These are phyloP conservation scores for Marisa cornuarietis DNA, from an alignment of 1,140 invertebrate species.

Conservation along the genomic window DNA sequence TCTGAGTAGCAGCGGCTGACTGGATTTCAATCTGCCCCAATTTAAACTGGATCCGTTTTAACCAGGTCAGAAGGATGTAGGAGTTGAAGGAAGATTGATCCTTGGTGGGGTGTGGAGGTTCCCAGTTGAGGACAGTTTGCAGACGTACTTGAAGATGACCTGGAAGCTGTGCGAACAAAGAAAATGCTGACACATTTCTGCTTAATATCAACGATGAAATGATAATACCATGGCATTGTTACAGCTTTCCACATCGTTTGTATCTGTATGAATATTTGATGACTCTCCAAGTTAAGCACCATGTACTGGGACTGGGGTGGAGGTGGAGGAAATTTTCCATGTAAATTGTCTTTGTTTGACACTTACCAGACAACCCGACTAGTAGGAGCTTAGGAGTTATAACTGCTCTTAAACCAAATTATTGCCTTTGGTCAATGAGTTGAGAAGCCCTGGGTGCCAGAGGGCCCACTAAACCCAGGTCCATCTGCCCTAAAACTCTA, in stretches of 20 bases:
- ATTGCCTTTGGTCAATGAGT: too few species aligned
- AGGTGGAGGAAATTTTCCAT: too few species aligned
- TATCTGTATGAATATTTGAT: too few species aligned
- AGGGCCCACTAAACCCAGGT: too few species aligned
- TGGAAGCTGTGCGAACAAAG: conserved; percentile 75
- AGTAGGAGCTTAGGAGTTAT: too few species aligned
- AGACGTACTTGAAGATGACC: conserved; percentile 89
- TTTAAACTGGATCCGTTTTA: conserved; percentile 95
- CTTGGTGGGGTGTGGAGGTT: conserved; percentile 64
- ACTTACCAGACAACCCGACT: too few species aligned
- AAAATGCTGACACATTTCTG: not conserved
- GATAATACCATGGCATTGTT: not conserved
- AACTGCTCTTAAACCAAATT: too few species aligned
- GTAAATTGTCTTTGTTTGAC: too few species aligned
- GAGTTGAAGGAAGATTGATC: conserved; percentile 60
- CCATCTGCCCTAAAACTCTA: too few species aligned
- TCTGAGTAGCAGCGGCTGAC: conserved; percentile 89
- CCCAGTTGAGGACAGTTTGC: conserved; percentile 84
- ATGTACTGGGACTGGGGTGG: too few species aligned
- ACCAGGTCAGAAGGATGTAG: conserved; percentile 79
- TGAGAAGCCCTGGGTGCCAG: too few species aligned
- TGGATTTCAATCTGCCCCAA: conserved; percentile 98
- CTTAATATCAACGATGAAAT: not conserved
- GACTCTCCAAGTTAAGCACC: too few species aligned
- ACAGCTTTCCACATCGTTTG: not conserved